Base-by-base conservation (phyloP, 2,888 invertebrate genomes). In the Megastigmus dorsalis region DNA sequence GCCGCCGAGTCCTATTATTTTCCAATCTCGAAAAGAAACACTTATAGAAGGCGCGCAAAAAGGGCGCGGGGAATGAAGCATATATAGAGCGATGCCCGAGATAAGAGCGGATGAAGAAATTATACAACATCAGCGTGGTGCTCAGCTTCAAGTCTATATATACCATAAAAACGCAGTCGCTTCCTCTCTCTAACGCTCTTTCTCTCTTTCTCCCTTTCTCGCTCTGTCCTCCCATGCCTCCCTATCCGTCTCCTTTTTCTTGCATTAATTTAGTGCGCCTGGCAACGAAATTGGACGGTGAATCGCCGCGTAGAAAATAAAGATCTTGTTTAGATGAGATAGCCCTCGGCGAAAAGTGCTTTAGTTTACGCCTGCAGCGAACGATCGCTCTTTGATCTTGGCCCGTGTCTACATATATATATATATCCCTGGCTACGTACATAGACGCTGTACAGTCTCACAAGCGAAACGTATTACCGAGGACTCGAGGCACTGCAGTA, bases 351-450 rank as follows among this genome's bases (percentile, higher is more conserved):
- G 26, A 63, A 38, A 36, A 50, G 50, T 63, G 38, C 63, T 38
- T 48, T 33, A 36, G 23, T 23, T 36, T 26, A 20, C 62, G 60
- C 48, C 20, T 36, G 23, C 15, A 15, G 5, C n/a, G 26, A 63
- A 38, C 28, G 50, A 38, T 63, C 52, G 9, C 38, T 63, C 63
- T 63, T 63, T 63, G 63, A 63, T 63, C 63, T 50, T 13, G 20
- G 3, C 18, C 15, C 36, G 38, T 13, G 41, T 23, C 2, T 18
- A 36, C 36, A 7, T 33, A 26, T n/a, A 55, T n/a, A 13, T 48
- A 48, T 48, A 48, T 1, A 30, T n/a, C 28, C n/a, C 6, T 30
- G 3, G 28, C 28, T 48, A n/a, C 15, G 13, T 15, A 23, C 20
- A 2, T 23, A 15, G 3, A 26, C 15, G 15, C n/a, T 41, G 7